Evolutionary conservation across 1,140 invertebrate species (phyloP).

Genomic region (Frieseomelitta varia): DNA sequence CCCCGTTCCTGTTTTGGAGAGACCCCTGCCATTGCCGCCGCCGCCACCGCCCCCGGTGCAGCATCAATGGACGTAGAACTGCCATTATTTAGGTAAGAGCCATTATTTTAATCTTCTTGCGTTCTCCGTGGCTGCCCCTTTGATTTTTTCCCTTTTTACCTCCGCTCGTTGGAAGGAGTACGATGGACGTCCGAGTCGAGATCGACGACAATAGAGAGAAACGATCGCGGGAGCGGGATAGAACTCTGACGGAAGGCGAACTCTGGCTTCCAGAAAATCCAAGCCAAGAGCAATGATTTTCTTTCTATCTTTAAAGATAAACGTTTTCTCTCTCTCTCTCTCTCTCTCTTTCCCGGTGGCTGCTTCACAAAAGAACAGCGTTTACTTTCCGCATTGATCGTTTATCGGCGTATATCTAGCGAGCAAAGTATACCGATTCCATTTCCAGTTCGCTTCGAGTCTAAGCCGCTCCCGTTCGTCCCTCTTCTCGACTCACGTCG

Average conservation of each 20-base stretch:
- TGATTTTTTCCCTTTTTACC: not conserved
- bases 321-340: not conserved
- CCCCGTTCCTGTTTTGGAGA: slow-evolving; percentile 82
- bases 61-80: slow-evolving; percentile 83
- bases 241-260: too few species aligned
- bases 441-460: slow-evolving; percentile 1
- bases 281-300: not conserved
- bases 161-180: not conserved
- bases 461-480: not conserved
- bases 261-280: not conserved
- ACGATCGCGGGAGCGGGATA: too few species aligned
- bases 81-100: slow-evolving; percentile 63
- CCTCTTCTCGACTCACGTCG: not conserved
- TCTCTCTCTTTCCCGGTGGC: not conserved
- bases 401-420: not conserved
- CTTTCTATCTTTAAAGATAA: not conserved
- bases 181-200: not conserved
- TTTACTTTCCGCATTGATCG: not conserved
- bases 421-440: slow-evolving; percentile 3
- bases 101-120: slow-evolving; percentile 24
- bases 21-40: slow-evolving; percentile 83
- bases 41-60: slow-evolving; percentile 75
- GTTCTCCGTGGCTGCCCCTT: not conserved
- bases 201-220: not conserved
- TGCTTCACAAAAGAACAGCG: not conserved